Conservation (phyloP, 2,888 invertebrate species). For the Cylloceria caligata region DNA sequence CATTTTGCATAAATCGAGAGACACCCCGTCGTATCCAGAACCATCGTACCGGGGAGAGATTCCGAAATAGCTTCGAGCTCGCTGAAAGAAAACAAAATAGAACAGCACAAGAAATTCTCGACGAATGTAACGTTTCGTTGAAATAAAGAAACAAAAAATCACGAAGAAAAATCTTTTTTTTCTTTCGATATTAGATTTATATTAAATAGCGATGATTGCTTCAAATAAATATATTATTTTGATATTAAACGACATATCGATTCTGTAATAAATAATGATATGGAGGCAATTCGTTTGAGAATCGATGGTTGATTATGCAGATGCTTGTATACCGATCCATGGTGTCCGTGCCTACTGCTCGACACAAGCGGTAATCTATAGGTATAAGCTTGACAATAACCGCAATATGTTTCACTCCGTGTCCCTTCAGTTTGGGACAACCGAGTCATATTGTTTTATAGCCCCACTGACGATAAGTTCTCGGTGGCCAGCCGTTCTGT, state of each 20-base stretch:
- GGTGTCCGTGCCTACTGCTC: neutral
- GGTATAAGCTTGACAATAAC: conserved; percentile 76
- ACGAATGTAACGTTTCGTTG: conserved; percentile 22
- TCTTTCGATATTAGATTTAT: neutral
- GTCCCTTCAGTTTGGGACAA: conserved; percentile 68
- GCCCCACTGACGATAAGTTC: conserved; percentile 78
- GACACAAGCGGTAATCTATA: conserved; percentile 35
- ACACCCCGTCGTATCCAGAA: conserved; percentile 80
- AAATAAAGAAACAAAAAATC: conserved; percentile 17
- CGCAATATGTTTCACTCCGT: conserved; percentile 79
- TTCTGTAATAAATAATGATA: neutral
- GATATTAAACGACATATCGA: neutral
- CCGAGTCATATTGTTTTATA: conserved; percentile 81
- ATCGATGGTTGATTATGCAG: neutral
- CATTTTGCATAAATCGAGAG: conserved; percentile 84
- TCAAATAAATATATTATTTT: too few species aligned
- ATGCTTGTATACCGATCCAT: neutral
- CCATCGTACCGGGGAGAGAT: conserved; percentile 79
- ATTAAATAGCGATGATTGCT: neutral
- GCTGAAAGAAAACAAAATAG: conserved; percentile 70
- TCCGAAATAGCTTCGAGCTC: conserved; percentile 77
- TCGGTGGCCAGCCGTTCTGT: conserved; percentile 49
- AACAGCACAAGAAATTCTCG: conserved; percentile 29
- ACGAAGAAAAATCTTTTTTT: neutral
- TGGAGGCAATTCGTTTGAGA: neutral